A percentile compares a stretch with the other conserved stretches of the same genome.
Conservation (phyloP, 2,888 invertebrate species). For the Calameuta idolon region DNA sequence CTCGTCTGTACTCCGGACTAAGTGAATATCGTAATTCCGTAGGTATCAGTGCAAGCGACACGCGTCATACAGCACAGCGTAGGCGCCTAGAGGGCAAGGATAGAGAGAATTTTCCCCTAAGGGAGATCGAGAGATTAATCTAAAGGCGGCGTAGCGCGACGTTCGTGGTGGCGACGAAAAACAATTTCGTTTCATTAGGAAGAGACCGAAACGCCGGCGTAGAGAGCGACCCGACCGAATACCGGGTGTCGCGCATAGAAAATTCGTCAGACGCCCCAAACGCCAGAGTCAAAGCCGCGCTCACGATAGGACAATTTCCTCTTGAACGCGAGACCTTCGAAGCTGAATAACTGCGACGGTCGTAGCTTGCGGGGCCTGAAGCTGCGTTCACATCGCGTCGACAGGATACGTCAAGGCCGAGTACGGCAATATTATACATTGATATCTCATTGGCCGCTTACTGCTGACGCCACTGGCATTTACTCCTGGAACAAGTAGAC, state of each 20-base stretch:
- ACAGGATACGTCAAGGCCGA: not conserved
- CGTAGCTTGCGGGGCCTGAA: not conserved
- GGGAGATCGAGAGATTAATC: constrained; percentile 32
- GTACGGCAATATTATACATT: not conserved
- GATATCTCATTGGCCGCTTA: not conserved
- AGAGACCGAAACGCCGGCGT: not conserved
- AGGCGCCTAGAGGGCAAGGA: not conserved
- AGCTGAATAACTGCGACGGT: not conserved
- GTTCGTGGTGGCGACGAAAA: constrained; percentile 31
- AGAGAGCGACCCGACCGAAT: not conserved
- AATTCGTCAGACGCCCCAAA: not conserved
- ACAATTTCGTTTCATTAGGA: constrained; percentile 44
- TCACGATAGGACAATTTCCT: not conserved
- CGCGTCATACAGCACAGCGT: not conserved
- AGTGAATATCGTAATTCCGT: not conserved
- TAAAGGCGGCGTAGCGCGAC: constrained; percentile 27
- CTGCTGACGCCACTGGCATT: not conserved
- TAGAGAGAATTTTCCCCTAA: constrained; percentile 29
- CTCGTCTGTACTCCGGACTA: not conserved
- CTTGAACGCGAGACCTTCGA: not conserved
- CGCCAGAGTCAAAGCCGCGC: not conserved
- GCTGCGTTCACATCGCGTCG: not conserved
- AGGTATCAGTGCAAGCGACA: not conserved
- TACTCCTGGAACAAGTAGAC: not conserved
- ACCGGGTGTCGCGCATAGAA: not conserved